phyloP scores from a whole-genome alignment of 35 echinoderm and acorn worm species.

The Apostichopus japonicus region DNA sequence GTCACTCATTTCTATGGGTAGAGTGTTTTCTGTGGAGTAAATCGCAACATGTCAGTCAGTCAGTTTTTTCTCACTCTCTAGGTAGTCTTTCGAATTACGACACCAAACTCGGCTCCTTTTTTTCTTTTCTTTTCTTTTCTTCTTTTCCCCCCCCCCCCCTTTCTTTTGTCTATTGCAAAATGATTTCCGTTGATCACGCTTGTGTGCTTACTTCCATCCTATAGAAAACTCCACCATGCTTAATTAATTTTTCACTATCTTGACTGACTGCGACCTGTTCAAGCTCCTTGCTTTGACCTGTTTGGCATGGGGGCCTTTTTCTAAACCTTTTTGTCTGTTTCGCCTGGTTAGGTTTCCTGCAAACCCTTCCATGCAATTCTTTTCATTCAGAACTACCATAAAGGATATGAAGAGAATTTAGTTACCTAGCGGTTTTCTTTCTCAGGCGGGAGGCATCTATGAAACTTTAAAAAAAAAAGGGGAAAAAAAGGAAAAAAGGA shows the following conservation, averaged over 20 bases:
- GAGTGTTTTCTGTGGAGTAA: no score
- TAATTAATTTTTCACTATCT: constrained; percentile 49
- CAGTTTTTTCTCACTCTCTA: no score
- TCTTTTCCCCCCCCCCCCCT: not conserved
- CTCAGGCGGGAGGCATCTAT: not conserved
- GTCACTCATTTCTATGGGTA: no score
- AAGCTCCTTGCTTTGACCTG: not conserved
- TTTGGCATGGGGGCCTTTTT: constrained; percentile 14
- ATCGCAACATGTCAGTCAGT: no score
- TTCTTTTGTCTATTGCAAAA: not conserved
- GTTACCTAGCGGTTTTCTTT: constrained; percentile 33
- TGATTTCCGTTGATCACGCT: not conserved
- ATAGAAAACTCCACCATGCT: constrained; percentile 1
- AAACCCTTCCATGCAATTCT: not conserved
- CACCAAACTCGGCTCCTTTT: no score
- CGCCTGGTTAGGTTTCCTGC: constrained; percentile 30
- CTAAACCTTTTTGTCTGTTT: constrained; percentile 7
- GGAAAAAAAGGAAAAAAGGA: constrained; percentile 23
- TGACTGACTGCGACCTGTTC: not conserved
- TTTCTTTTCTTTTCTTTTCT: not conserved
- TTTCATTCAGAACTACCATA: constrained; percentile 10
- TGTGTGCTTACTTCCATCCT: not conserved
- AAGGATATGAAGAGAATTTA: constrained; percentile 37
- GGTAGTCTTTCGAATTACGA: no score
- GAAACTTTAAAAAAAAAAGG: not conserved